These are phyloP conservation scores for Liopterus haemorrhoidalis DNA, from an alignment of 2,888 invertebrate species.

Conservation along the genomic window DNA sequence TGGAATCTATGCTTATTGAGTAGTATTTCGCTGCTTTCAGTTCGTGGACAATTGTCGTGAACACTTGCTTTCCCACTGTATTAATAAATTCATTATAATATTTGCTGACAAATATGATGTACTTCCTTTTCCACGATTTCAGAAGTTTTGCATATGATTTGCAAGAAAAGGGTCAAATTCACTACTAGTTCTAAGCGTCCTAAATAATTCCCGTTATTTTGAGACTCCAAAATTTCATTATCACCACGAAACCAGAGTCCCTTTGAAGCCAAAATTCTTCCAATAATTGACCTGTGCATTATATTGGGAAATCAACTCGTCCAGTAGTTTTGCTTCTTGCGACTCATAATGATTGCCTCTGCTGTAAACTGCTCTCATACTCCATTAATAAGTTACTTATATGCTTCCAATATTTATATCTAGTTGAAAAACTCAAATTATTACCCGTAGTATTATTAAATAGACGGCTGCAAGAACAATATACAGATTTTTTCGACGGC, in stretches of 20 bases:
- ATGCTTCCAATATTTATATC: too few species aligned
- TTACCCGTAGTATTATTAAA: too few species aligned
- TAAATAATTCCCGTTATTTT: constrained; percentile 16
- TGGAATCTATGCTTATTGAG: constrained; percentile 31
- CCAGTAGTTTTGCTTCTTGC: too few species aligned
- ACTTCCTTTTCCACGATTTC: constrained; percentile 14
- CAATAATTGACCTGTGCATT: too few species aligned
- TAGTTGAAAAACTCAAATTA: too few species aligned
- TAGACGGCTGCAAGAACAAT: too few species aligned
- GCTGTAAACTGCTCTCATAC: too few species aligned
- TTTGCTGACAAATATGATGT: constrained; percentile 14
- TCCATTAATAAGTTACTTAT: too few species aligned
- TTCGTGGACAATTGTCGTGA: constrained; percentile 32
- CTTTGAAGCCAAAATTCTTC: constrained; percentile 12
- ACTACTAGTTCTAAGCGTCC: constrained; percentile 14
- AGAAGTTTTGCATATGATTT: constrained; percentile 8
- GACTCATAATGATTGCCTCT: too few species aligned
- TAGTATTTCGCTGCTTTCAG: constrained; percentile 30
- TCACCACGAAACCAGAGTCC: constrained; percentile 8
- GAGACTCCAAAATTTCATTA: constrained; percentile 13
- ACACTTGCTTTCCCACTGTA: constrained; percentile 26
- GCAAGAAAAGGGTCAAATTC: constrained; percentile 17
- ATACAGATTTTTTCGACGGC: too few species aligned
- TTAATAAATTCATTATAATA: constrained; percentile 18
- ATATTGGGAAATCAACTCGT: too few species aligned